Evolutionary conservation across 2,113 vertebrate genomes (phyloP).

Genomic region (Malurus cyaneus): DNA sequence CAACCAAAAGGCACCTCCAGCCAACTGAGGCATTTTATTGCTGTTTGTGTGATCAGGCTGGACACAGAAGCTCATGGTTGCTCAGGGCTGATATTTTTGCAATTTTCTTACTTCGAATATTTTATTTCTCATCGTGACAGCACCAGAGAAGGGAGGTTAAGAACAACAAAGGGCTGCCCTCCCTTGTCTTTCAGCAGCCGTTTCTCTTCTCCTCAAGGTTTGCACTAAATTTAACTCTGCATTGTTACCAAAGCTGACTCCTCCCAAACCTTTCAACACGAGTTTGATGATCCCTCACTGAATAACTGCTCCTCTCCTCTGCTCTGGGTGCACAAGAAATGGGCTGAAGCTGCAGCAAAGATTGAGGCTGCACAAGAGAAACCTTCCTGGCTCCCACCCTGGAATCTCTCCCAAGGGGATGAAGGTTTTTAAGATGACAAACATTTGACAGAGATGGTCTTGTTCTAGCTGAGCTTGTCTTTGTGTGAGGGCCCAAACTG

Average conservation of each 20-base stretch:
- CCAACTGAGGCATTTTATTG: background rate
- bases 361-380: background rate
- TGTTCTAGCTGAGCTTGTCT: background rate
- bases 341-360: background rate
- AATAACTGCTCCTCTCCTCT: background rate
- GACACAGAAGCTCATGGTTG: background rate
- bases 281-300: background rate
- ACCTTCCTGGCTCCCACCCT: background rate
- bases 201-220: background rate
- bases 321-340: background rate
- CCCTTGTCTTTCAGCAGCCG: background rate
- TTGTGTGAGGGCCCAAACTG: background rate
- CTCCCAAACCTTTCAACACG: conserved; percentile 34
- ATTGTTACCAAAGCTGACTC: background rate
- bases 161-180: background rate
- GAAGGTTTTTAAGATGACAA: background rate
- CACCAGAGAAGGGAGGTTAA: background rate
- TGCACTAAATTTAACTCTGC: background rate
- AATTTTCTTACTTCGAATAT: background rate
- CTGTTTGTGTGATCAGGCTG: background rate
- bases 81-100: background rate
- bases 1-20: background rate
- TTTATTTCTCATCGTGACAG: background rate
- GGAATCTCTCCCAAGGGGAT: background rate
- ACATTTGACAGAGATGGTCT: background rate